Base-by-base conservation (phyloP, 35 echinoderm and acorn worm species). In the Chiridota heheva region DNA sequence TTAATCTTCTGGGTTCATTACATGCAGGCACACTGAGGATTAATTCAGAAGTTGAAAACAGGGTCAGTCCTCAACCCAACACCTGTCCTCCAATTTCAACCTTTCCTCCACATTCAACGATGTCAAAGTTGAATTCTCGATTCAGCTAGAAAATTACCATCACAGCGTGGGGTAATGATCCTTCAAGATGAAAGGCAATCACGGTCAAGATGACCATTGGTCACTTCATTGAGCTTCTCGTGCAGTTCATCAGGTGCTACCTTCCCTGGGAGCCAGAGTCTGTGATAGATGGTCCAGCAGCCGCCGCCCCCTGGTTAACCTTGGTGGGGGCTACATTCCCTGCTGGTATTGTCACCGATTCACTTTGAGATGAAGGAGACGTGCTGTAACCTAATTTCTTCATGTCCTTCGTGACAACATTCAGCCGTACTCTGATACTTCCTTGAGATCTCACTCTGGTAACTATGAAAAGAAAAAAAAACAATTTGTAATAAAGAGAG, bases 361-460 rank as follows among this genome's bases (percentile, higher is more conserved):
- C 75, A n/a, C 63, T 73, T 13, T 86, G 26, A 17, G 69, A 63
- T 0, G 84, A 80, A 4, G 93, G 84, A 1, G 47, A 63, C 4
- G 82, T 85, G 51, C 91, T 89, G 37, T 91, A 97, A 2, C 93
- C 93, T 27, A 97, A 63, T 58, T 97, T 97, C 66, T 97, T 97
- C 93, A 97, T 97, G 69, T 97, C 93, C 13, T 84, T 69, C 12
- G 78, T 82, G 66, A 97, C 85, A 35, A 91, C 79, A 67, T 88
- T 97, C 42, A 97, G 88, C 5, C 73, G 65, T 25, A 91, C 89
- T 39, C 76, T 87, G 36, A 97, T 53, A 64, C 82, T 70, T 47
- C 93, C 93, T 69, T 97, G 93, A 20, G 93, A 97, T 39, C 88
- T 76, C 12, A 97, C 93, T 78, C 93, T 83, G 13, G 93, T 97